Conservation (phyloP, 2,888 invertebrate species). For the Orchestes rusci region DNA sequence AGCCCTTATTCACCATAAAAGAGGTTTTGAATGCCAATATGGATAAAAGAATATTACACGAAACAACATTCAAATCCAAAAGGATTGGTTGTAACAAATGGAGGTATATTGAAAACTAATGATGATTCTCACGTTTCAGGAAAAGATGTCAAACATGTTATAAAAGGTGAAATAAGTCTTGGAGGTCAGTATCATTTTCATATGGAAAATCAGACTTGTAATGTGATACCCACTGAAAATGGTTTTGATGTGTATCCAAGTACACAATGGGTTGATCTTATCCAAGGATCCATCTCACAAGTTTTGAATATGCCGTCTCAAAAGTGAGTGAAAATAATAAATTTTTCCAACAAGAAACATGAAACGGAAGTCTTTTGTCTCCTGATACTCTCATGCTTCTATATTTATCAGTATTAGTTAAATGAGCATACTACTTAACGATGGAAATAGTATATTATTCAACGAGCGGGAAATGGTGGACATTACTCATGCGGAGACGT, state of each 20-base stretch:
- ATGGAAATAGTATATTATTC: no score
- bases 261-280: constrained; percentile 58
- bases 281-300: constrained; percentile 50
- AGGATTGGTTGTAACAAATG: no score
- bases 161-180: constrained; percentile 51
- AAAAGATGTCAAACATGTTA: constrained; percentile 43
- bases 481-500: no score
- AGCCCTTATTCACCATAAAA: constrained; percentile 44
- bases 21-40: constrained; percentile 48
- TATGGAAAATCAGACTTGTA: constrained; percentile 66
- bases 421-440: no score
- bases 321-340: no score
- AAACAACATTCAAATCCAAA: constrained; percentile 38
- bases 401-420: no score
- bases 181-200: constrained; percentile 68
- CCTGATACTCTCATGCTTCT: no score
- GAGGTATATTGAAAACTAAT: no score
- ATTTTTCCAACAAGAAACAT: no score
- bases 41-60: constrained; percentile 43
- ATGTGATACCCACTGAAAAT: constrained; percentile 58
- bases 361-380: no score
- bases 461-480: no score
- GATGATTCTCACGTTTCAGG: no score
- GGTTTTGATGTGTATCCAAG: constrained; percentile 57
- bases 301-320: constrained; percentile 52